These are phyloP conservation scores for Marronus borbonicus DNA, from an alignment of 2,888 invertebrate species.

Conservation along the genomic window DNA sequence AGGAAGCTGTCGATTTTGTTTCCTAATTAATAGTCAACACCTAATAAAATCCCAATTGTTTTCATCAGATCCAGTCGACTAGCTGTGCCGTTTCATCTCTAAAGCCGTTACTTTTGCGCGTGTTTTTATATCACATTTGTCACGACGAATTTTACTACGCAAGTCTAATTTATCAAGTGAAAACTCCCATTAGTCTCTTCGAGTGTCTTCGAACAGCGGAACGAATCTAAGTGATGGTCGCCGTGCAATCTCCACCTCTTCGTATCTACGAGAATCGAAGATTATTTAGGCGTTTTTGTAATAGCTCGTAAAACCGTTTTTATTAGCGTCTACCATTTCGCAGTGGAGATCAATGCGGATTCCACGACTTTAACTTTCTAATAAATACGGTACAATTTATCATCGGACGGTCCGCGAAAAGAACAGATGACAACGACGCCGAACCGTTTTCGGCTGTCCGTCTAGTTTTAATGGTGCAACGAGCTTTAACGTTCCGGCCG, in stretches of 20 bases:
- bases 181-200: conserved; percentile 3
- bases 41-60: too few relatives aligned
- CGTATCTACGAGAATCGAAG: not conserved
- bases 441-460: too few relatives aligned
- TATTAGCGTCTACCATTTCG: not conserved
- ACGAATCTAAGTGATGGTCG: not conserved
- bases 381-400: not conserved
- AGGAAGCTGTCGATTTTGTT: too few relatives aligned
- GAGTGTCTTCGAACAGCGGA: not conserved
- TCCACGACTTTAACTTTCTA: not conserved
- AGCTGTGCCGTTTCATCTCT: not conserved
- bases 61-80: too few relatives aligned
- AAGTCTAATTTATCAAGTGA: conserved; percentile 1
- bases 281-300: not conserved
- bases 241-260: not conserved
- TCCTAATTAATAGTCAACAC: too few relatives aligned
- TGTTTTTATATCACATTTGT: not conserved
- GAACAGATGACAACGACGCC: not conserved
- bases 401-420: not conserved
- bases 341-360: not conserved
- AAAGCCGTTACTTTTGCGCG: not conserved
- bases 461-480: too few relatives aligned
- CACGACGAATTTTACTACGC: not conserved
- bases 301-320: conserved; percentile 4
- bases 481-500: too few relatives aligned